A percentile compares a stretch with the other conserved stretches of the same genome.
Conservation (phyloP, 2,797 vertebrate genomes). For the Micropoecilia bifurca region DNA sequence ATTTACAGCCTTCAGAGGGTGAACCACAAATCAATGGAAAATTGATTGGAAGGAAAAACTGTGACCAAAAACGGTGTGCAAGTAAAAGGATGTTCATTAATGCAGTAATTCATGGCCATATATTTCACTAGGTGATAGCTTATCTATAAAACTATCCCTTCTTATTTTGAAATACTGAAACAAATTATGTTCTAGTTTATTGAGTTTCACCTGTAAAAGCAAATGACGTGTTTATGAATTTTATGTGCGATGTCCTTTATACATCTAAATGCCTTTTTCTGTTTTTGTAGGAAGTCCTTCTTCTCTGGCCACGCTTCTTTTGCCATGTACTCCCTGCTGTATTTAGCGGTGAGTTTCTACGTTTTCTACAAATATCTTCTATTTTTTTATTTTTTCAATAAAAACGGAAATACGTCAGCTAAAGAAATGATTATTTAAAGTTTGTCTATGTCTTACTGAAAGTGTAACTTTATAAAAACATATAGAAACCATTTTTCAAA, state of each 20-base stretch:
- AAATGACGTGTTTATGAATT: not conserved
- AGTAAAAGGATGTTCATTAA: not conserved
- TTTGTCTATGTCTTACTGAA: not conserved
- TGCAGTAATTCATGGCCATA: not conserved
- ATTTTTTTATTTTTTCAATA: not conserved
- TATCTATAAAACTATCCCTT: not conserved
- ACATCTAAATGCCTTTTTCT: slow-evolving; percentile 36
- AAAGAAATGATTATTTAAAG: not conserved
- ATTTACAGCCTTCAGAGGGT: not conserved
- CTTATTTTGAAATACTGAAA: not conserved
- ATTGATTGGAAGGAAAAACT: not conserved
- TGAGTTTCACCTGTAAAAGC: not conserved
- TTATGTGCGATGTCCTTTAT: not conserved
- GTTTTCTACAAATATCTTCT: not conserved
- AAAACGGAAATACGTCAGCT: not conserved
- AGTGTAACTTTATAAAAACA: not conserved
- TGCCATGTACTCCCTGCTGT: slow-evolving; percentile 79
- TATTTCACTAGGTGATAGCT: not conserved
- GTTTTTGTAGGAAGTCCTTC: slow-evolving; percentile 79
- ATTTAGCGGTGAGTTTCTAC: slow-evolving; percentile 77
- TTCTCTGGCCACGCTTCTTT: slow-evolving; percentile 81
- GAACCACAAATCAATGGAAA: not conserved
- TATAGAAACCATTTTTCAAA: not conserved
- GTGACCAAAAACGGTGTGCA: not conserved
- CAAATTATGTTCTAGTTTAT: not conserved